Conservation (phyloP, 2,797 vertebrate genomes). For the Pantherophis alleghaniensis region DNA sequence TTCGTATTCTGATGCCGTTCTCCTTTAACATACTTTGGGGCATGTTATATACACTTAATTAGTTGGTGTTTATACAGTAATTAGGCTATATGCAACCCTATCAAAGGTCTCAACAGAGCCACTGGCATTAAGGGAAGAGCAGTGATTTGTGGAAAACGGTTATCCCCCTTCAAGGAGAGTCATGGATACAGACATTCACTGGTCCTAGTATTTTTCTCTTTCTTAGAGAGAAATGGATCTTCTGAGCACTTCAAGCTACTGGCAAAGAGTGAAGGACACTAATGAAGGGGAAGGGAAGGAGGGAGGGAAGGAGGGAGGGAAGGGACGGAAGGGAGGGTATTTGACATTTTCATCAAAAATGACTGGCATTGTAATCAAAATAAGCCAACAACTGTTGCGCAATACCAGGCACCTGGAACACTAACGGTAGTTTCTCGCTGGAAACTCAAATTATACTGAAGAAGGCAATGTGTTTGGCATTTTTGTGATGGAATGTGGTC, state of each 20-base stretch:
- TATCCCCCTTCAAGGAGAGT: background rate
- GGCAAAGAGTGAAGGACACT: background rate
- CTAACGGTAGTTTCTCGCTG: background rate
- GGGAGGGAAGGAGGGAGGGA: too few relatives aligned
- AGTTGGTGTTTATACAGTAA: constrained; percentile 63
- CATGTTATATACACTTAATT: constrained; percentile 66
- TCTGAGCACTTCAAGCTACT: background rate
- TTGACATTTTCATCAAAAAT: background rate
- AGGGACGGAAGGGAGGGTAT: background rate
- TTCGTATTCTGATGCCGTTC: constrained; percentile 41
- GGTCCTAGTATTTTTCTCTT: background rate
- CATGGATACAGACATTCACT: background rate
- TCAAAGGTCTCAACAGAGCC: background rate
- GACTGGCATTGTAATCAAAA: background rate
- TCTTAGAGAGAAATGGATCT: background rate
- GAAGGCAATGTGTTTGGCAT: background rate
- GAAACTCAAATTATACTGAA: background rate
- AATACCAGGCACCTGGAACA: background rate
- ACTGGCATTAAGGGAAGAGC: constrained; percentile 23
- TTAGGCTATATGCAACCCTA: constrained; percentile 52
- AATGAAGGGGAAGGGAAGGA: background rate
- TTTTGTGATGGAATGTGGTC: background rate
- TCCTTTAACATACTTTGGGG: constrained; percentile 51
- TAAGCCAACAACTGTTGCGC: background rate
- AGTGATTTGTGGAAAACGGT: background rate